Evolutionary conservation across 2,888 invertebrate genomes (phyloP).

Genomic region (Cantharis rufa): DNA sequence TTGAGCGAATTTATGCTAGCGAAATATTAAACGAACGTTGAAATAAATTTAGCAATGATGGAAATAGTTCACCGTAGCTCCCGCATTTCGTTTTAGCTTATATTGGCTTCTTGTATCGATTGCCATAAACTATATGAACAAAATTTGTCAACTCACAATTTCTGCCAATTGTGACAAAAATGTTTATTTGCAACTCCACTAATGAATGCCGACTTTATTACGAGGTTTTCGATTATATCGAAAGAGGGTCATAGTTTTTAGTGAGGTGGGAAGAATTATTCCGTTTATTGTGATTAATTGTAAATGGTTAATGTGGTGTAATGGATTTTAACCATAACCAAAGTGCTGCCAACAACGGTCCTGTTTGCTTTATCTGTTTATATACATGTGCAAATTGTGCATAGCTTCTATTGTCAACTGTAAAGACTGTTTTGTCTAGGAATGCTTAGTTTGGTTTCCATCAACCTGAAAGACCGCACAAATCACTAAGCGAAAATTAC

Average conservation of each 20-base stretch:
- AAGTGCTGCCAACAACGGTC: slow-evolving; percentile 11
- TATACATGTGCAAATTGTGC: slow-evolving; percentile 3
- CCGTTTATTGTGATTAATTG: slow-evolving; percentile 13
- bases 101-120: slow-evolving; percentile 21
- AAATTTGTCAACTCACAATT: slow-evolving; percentile 7
- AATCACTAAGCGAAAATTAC: slow-evolving; percentile 17
- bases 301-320: slow-evolving; percentile 15
- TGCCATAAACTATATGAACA: slow-evolving; percentile 16
- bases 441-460: slow-evolving; percentile 18
- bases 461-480: slow-evolving; percentile 17
- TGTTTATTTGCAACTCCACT: background rate
- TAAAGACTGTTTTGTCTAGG: slow-evolving; percentile 2
- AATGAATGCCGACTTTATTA: background rate
- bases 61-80: slow-evolving; percentile 25
- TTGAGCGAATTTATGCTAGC: slow-evolving; percentile 23
- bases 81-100: slow-evolving; percentile 23
- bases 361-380: slow-evolving; percentile 15
- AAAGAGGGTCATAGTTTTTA: background rate
- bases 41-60: slow-evolving; percentile 29
- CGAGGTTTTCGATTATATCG: background rate
- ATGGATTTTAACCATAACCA: slow-evolving; percentile 13
- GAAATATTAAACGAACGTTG: slow-evolving; percentile 23
- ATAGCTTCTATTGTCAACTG: slow-evolving; percentile 3
- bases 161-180: background rate
- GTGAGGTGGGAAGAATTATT: background rate